phyloP scores from a whole-genome alignment of 2,888 invertebrate genomes.

The Eupelmus urozonus region DNA sequence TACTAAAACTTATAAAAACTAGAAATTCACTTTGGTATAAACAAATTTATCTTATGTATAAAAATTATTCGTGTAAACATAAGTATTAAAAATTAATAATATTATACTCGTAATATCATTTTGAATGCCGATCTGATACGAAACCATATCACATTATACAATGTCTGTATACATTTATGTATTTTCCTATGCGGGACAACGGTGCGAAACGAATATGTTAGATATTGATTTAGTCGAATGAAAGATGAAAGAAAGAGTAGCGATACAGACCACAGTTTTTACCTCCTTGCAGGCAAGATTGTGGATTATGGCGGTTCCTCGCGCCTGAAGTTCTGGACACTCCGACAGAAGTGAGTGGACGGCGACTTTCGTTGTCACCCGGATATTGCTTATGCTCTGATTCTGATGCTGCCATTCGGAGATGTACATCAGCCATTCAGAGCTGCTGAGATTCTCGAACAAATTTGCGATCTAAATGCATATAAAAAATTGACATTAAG shows the following conservation, averaged over 20 bases:
- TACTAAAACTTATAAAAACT: too few species aligned
- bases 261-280: conserved; percentile 96
- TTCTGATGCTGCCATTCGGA: conserved; percentile 92
- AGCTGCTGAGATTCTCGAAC: conserved; percentile 92
- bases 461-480: conserved; percentile 95
- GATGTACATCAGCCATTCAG: conserved; percentile 95
- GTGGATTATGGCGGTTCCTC: conserved; percentile 91
- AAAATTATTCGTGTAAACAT: too few species aligned
- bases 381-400: conserved; percentile 90
- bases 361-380: conserved; percentile 93
- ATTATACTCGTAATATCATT: too few species aligned
- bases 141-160: background rate
- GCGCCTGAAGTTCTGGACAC: conserved; percentile 84
- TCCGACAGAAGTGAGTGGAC: conserved; percentile 90
- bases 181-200: background rate
- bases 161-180: background rate
- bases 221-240: background rate
- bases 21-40: too few species aligned
- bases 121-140: too few species aligned
- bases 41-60: too few species aligned
- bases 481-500: too few species aligned
- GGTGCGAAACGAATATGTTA: background rate
- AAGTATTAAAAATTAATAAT: too few species aligned
- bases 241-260: conserved; percentile 54
- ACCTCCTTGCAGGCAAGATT: conserved; percentile 97